phyloP scores from a whole-genome alignment of 2,113 vertebrate species.

The Colistium nudipinnis region DNA sequence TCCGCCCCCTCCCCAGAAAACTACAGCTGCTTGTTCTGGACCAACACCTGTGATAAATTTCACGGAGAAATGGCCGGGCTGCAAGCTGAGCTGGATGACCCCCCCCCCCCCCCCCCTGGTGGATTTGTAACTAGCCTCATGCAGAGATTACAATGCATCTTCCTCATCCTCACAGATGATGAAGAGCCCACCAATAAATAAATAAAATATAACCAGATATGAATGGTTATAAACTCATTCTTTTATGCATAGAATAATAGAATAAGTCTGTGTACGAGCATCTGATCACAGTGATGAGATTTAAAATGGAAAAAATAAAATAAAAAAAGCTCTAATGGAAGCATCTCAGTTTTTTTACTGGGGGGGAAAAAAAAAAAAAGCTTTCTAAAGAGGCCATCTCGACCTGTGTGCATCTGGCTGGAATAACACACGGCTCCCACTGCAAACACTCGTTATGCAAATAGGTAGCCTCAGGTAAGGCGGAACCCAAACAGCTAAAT shows the following conservation, averaged over 20 bases:
- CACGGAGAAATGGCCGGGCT: conserved; percentile 18
- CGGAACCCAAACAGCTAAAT: conserved; percentile 73
- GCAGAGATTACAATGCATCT: conserved; percentile 1
- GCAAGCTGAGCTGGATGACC: conserved; percentile 12
- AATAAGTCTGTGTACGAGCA: too few relatives aligned
- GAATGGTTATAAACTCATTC: too few relatives aligned
- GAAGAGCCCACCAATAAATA: neutral
- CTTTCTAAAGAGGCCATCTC: conserved; percentile 34
- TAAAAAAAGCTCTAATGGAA: neutral
- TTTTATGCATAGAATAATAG: too few relatives aligned
- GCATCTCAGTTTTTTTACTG: too few relatives aligned
- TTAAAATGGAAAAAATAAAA: too few relatives aligned
- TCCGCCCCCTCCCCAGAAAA: conserved; percentile 1
- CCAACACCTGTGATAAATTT: conserved; percentile 32
- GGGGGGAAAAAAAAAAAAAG: conserved; percentile 2
- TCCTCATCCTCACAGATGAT: neutral
- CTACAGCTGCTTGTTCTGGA: conserved; percentile 28
- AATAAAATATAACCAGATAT: neutral
- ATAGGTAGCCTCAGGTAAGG: conserved; percentile 78
- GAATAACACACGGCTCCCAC: conserved; percentile 53
- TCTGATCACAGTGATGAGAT: too few relatives aligned
- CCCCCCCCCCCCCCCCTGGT: conserved; percentile 5
- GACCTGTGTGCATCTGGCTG: conserved; percentile 51
- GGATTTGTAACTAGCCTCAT: conserved; percentile 12
- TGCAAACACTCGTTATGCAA: conserved; percentile 81